Conservation (phyloP, 2,797 vertebrate species). For the Tenualosa thibaudeaui region DNA sequence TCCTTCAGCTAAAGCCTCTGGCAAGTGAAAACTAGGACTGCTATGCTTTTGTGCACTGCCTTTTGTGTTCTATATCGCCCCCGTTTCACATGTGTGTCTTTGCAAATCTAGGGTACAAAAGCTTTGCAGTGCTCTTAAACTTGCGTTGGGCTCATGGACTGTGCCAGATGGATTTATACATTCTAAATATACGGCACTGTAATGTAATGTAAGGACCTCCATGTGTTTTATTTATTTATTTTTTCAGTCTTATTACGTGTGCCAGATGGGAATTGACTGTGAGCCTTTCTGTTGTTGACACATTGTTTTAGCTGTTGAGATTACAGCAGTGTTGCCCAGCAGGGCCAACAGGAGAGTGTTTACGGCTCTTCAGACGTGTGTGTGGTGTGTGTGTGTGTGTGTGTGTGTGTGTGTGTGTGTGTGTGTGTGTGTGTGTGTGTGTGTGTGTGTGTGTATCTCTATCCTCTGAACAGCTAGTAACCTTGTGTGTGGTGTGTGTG, state of each 20-base stretch:
- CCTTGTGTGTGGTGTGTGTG: background rate
- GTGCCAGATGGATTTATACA: background rate
- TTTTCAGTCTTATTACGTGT: background rate
- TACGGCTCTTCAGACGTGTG: background rate
- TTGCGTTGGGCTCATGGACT: too few relatives aligned
- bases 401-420: background rate
- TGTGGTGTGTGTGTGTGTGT: background rate
- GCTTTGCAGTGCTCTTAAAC: too few relatives aligned
- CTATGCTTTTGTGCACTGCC: background rate
- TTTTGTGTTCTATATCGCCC: background rate
- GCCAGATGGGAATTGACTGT: background rate
- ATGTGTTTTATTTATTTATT: too few relatives aligned
- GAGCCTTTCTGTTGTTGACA: background rate
- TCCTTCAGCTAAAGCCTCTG: background rate
- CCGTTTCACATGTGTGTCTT: background rate
- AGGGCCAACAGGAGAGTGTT: background rate
- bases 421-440: background rate
- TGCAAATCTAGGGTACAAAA: too few relatives aligned
- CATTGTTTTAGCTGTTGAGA: background rate
- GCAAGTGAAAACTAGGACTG: background rate
- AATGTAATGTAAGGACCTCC: background rate
- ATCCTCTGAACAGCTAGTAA: background rate
- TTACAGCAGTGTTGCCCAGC: background rate
- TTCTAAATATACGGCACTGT: background rate
- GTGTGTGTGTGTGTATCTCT: background rate